Percentiles rank a stretch among this genome's conserved stretches.
Conservation (phyloP, 2,113 vertebrate genomes). For the Motacilla alba region DNA sequence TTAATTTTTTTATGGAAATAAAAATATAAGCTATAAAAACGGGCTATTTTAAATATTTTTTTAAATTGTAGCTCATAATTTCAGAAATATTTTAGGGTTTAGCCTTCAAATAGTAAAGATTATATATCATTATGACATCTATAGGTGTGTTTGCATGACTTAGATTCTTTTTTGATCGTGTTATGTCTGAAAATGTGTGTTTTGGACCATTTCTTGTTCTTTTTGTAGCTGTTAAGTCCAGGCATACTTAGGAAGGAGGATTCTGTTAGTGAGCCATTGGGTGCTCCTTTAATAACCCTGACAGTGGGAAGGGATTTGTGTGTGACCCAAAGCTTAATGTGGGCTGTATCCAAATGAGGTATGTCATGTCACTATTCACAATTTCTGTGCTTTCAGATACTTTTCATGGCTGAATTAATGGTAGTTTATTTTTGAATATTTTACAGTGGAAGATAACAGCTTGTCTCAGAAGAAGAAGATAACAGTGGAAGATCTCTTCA, state of each 20-base stretch:
- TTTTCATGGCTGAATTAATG: not conserved
- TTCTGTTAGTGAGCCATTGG: not conserved
- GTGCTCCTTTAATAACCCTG: not conserved
- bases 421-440: not conserved
- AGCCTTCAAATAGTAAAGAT: not conserved
- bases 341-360: not conserved
- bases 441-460: slow-evolving; percentile 88
- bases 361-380: not conserved
- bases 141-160: not conserved
- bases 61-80: not conserved
- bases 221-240: not conserved
- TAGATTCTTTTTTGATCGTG: not conserved
- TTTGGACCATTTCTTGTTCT: not conserved
- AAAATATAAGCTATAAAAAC: not conserved
- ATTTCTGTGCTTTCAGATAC: not conserved
- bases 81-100: not conserved
- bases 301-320: not conserved
- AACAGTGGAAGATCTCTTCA: slow-evolving; percentile 87
- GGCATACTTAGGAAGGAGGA: not conserved
- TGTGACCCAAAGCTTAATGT: not conserved
- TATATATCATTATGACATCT: not conserved
- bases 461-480: slow-evolving; percentile 91
- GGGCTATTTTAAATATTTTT: not conserved
- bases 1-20: not conserved
- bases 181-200: not conserved